Conservation (phyloP, 2,888 invertebrate species). For the Pterostichus niger region DNA sequence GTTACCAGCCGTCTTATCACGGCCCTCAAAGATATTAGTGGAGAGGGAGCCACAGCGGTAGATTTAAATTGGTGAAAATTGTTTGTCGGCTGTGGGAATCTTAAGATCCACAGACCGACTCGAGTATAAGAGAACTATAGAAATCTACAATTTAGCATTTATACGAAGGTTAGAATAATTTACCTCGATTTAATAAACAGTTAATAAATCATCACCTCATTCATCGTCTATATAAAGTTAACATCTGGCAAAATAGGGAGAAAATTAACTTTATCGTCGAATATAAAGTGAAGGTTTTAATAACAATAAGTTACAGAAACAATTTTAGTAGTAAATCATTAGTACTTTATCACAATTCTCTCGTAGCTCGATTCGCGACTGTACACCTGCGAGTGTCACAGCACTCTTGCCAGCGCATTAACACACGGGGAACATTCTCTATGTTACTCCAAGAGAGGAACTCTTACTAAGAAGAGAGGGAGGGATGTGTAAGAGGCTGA, state of each 20-base stretch:
- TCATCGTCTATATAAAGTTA: neutral
- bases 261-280: constrained; percentile 15
- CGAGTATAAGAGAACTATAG: too few species aligned
- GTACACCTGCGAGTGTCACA: constrained; percentile 19
- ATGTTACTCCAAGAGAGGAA: neutral
- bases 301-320: constrained; percentile 27
- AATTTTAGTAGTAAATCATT: constrained; percentile 9
- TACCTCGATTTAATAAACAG: too few species aligned
- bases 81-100: too few species aligned
- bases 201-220: constrained; percentile 16
- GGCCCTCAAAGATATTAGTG: too few species aligned
- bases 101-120: too few species aligned
- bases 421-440: constrained; percentile 1
- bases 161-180: too few species aligned
- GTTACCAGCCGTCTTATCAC: too few species aligned
- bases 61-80: too few species aligned
- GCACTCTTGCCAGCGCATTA: neutral
- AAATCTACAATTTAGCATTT: too few species aligned
- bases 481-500: constrained; percentile 20
- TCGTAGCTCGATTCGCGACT: neutral
- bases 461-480: neutral
- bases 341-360: constrained; percentile 3
- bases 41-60: too few species aligned
- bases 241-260: neutral
- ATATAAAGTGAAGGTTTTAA: constrained; percentile 45